Evolutionary conservation across 2,888 invertebrate genomes (phyloP).

Genomic region (Tillus elongatus): DNA sequence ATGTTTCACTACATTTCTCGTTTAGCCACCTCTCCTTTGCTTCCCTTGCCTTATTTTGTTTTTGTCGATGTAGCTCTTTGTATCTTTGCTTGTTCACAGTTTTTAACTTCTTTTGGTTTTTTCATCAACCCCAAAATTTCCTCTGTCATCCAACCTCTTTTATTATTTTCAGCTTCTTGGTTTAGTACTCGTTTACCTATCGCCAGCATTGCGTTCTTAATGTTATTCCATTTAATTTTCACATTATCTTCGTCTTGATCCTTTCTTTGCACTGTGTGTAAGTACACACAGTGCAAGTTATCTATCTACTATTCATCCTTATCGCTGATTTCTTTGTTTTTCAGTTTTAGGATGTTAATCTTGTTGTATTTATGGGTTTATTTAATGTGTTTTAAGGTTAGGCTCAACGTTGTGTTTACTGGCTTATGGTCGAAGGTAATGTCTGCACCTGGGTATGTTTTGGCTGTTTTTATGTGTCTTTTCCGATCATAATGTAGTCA

Average conservation of each 20-base stretch:
- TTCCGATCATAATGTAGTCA: constrained; percentile 3
- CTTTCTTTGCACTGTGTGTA: constrained; percentile 2
- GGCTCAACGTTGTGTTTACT: too few species aligned
- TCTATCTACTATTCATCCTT: not conserved
- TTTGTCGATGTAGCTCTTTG: constrained; percentile 3
- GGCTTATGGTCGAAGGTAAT: too few species aligned
- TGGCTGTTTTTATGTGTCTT: not conserved
- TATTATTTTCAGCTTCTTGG: too few species aligned
- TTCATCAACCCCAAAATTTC: constrained; percentile 3
- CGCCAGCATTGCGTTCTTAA: constrained; percentile 4
- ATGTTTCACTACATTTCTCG: constrained; percentile 1
- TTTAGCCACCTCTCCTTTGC: constrained; percentile 1
- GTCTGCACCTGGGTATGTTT: too few species aligned
- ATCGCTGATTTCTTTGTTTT: too few species aligned
- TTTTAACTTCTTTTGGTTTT: not conserved
- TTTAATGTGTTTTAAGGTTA: too few species aligned
- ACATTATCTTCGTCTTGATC: constrained; percentile 2
- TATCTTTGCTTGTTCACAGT: not conserved
- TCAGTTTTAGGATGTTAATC: too few species aligned
- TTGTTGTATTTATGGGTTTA: too few species aligned
- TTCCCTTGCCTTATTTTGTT: not conserved
- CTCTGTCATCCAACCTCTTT: too few species aligned
- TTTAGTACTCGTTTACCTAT: not conserved
- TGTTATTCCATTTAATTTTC: constrained; percentile 1
- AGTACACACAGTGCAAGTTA: too few species aligned